Evolutionary conservation across 2,797 vertebrate genomes (phyloP).

Genomic region (Orestias chungarensis): DNA sequence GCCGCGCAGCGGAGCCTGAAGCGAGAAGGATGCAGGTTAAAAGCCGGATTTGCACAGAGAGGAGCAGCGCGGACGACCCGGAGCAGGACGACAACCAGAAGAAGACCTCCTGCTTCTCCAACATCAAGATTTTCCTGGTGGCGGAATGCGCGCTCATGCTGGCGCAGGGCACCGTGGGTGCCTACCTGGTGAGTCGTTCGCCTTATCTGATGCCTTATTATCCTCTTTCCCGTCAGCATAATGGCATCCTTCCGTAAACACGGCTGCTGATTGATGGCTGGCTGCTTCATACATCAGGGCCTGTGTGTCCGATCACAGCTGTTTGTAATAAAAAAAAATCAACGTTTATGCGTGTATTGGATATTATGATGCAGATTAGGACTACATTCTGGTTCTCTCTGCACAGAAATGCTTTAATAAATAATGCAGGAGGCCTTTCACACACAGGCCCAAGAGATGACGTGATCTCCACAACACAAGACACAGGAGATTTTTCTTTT

Average conservation of each 20-base stretch:
- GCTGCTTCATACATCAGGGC: constrained; percentile 67
- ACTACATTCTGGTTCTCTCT: constrained; percentile 30
- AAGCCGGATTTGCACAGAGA: constrained; percentile 77
- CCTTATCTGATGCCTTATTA: constrained; percentile 37
- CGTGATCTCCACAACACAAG: constrained; percentile 51
- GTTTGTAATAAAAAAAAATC: too few relatives aligned
- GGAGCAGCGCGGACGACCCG: constrained; percentile 82
- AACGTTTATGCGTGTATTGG: constrained; percentile 16
- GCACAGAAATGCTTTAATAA: constrained; percentile 22
- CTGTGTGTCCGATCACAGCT: too few relatives aligned
- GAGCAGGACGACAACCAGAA: constrained; percentile 86
- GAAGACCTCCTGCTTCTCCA: constrained; percentile 94
- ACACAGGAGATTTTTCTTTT: constrained; percentile 2
- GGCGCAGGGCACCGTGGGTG: constrained; percentile 97
- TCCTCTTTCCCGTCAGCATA: constrained; percentile 33
- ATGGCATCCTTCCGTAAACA: constrained; percentile 26
- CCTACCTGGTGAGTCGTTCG: constrained; percentile 97
- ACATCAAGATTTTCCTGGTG: constrained; percentile 94
- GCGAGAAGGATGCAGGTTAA: constrained; percentile 84
- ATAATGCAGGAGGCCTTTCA: constrained; percentile 49
- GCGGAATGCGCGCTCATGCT: constrained; percentile 96
- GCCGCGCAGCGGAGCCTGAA: constrained; percentile 70
- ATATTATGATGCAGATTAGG: constrained; percentile 42
- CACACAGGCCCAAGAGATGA: constrained; percentile 57
- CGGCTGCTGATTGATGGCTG: constrained; percentile 55